Base-by-base conservation (phyloP, 2,797 vertebrate genomes). In the Enteromius mattozi region DNA sequence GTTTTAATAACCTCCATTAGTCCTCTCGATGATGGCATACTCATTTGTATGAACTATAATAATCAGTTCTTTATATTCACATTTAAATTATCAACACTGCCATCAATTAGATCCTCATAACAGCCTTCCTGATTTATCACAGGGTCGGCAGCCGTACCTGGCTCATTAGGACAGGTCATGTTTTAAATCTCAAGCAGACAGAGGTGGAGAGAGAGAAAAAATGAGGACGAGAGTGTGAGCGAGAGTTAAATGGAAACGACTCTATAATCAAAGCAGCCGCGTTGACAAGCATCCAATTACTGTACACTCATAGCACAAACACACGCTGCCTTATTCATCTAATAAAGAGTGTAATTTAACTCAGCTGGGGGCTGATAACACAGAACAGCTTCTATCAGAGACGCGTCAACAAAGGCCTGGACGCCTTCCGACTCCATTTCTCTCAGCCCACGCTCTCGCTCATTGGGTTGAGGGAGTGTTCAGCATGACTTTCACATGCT, bases 41-140 rank as follows among this genome's bases (percentile, higher is more conserved):
- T 83, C 75, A 85, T 87, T 81, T 82, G 35, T 77, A 77, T 84
- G 77, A 85, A 88, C 81, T 85, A 80, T 86, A 83, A 85, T 89
- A 88, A 89, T 88, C 49, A 75, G 33, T 61, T 71, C 70, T 56
- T 89, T 83, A 70, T 83, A 86, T 89, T 88, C 69, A 63, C 80
- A 86, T 81, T 86, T 75, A 84, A 83, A 89, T 85, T n/a, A 89
- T 87, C 68, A 86, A 76, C 59, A 40, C 45, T 81, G 35, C 69
- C 81, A 86, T 87, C 65, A 88, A 86, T 88, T 83, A 75, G 71
- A 51, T 79, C 76, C 75, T 27, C 49, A 81, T 82, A 83, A 86
- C 33, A 35, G 83, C 45, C 66, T 42, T 63, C 49, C 66, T 69
- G 78, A 86, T 86, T 83, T 84, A 89, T 87, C 69, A 27, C 56